Conservation (phyloP, 2,113 vertebrate species). For the Megalops atlanticus region DNA sequence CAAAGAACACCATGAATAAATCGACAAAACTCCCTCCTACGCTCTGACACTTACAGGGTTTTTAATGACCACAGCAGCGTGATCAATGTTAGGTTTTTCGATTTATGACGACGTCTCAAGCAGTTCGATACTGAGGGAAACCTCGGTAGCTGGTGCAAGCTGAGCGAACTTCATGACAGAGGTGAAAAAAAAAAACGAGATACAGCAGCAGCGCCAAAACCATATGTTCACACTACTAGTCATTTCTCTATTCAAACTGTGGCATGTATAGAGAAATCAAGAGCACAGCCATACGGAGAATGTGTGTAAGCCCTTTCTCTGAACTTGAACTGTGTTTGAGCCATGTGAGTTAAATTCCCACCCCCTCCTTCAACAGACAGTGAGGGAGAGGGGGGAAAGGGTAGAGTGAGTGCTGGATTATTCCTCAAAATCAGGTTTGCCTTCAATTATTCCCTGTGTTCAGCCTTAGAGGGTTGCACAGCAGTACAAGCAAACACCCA, state of each 20-base stretch:
- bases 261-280: not conserved
- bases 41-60: too few species aligned
- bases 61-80: too few species aligned
- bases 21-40: too few species aligned
- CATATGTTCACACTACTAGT: not conserved
- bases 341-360: too few species aligned
- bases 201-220: not conserved
- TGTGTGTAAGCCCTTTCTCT: not conserved
- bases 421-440: not conserved
- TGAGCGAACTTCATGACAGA: too few species aligned
- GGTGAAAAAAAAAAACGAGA: not conserved
- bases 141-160: too few species aligned
- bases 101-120: too few species aligned
- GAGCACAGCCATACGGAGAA: not conserved
- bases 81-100: too few species aligned
- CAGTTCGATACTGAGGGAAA: too few species aligned
- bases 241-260: not conserved
- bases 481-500: not conserved
- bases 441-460: too few species aligned
- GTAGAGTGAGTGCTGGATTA: not conserved
- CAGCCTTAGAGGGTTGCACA: not conserved
- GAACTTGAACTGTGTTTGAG: not conserved
- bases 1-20: too few species aligned
- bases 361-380: too few species aligned
- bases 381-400: not conserved